A percentile compares a stretch with the other conserved stretches of the same genome.
Evolutionary conservation across 2,888 invertebrate genomes (phyloP).

Genomic region (Lordiphosa fenestrarum): DNA sequence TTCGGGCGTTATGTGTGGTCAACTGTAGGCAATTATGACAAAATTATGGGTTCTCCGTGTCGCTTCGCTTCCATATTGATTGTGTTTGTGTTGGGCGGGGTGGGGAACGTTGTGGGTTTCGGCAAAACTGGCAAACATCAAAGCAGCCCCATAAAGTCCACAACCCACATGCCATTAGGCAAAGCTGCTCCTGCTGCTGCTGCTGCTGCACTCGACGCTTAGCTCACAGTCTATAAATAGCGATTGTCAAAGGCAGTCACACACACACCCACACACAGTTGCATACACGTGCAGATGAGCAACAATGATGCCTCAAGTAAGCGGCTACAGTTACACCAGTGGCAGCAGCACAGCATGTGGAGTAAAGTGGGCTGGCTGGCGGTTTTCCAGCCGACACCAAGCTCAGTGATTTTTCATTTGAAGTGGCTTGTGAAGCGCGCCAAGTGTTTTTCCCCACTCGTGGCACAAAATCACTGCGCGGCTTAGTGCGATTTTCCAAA

Average conservation of each 20-base stretch:
- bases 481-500: slow-evolving; percentile 54
- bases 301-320: slow-evolving; percentile 52
- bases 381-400: slow-evolving; percentile 10
- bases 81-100: slow-evolving; percentile 23
- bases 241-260: slow-evolving; percentile 44
- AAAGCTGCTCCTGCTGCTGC: slow-evolving; percentile 9
- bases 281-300: slow-evolving; percentile 35
- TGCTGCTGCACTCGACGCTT: slow-evolving; percentile 16
- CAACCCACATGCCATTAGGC: slow-evolving; percentile 27
- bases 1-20: slow-evolving; percentile 13
- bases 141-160: slow-evolving; percentile 24
- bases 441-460: slow-evolving; percentile 55
- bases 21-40: slow-evolving; percentile 35
- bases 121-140: slow-evolving; percentile 38
- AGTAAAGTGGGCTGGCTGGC: background rate
- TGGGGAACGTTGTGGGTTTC: slow-evolving; percentile 10
- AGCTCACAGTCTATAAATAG: slow-evolving; percentile 8
- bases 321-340: slow-evolving; percentile 23
- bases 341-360: slow-evolving; percentile 1
- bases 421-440: slow-evolving; percentile 50
- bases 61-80: slow-evolving; percentile 25
- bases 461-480: slow-evolving; percentile 51
- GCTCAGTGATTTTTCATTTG: slow-evolving; percentile 63
- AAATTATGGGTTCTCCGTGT: slow-evolving; percentile 27
- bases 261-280: slow-evolving; percentile 17